Percentiles rank a stretch among this genome's conserved stretches.
phyloP scores from a whole-genome alignment of 2,888 invertebrate genomes.

The Polymixis lichenea region DNA sequence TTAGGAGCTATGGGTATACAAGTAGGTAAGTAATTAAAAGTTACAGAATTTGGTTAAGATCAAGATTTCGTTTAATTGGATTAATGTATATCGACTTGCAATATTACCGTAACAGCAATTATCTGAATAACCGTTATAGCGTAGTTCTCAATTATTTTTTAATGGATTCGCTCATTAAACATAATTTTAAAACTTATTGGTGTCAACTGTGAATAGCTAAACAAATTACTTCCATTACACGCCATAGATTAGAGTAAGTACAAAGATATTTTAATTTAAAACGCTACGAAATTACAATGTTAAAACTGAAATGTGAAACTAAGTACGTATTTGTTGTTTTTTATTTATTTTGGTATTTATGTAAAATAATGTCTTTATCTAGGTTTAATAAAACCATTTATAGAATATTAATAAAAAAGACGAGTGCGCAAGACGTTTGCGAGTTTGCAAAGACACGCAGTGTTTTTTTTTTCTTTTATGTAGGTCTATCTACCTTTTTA shows the following conservation, averaged over 20 bases:
- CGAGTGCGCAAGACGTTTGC: background rate
- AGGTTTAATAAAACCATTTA: background rate
- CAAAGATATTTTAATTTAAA: too few species aligned
- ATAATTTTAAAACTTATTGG: slow-evolving; percentile 18
- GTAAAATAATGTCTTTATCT: background rate
- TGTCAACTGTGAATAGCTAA: slow-evolving; percentile 14
- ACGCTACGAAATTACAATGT: slow-evolving; percentile 13
- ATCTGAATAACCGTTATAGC: background rate
- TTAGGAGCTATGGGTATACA: too few species aligned
- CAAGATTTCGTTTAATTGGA: background rate
- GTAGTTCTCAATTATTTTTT: slow-evolving; percentile 12
- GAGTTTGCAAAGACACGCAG: too few species aligned
- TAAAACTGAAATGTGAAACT: background rate
- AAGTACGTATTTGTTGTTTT: background rate
- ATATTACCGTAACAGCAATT: background rate
- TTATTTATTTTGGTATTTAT: background rate
- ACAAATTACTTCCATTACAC: slow-evolving; percentile 7
- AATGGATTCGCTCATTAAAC: slow-evolving; percentile 30
- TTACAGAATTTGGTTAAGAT: background rate
- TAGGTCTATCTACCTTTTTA: background rate
- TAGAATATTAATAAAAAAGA: background rate
- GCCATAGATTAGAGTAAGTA: background rate
- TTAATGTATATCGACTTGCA: background rate
- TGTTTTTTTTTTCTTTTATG: background rate
- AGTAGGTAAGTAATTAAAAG: background rate